Base-by-base conservation (phyloP, 1,140 invertebrate genomes). In the Anoplophora glabripennis region DNA sequence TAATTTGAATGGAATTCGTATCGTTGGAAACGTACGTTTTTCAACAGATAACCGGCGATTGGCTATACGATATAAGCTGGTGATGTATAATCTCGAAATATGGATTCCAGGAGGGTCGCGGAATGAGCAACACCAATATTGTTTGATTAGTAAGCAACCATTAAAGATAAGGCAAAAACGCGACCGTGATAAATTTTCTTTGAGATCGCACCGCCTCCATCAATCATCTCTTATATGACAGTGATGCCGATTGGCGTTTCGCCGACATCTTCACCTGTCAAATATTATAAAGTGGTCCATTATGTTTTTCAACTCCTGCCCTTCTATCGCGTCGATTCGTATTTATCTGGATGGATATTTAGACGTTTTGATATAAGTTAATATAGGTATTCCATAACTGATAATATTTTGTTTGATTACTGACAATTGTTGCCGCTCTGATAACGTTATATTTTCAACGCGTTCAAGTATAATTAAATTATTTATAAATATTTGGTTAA, bases 231-330 rank as follows among this genome's bases (percentile, higher is more conserved):
- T 36, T 21, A 57, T 55, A 35, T 65, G 64, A 65, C 64, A 65
- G 56, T 48, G 45, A 56, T 53, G 33, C 34, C 64, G 52, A 65
- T 65, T 62, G 55, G 56, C 40, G 49, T 58, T 51, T 62, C 57
- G 64, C 64, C 64, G 64, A 65, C 64, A 62, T 65, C 57, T 62
- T 65, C 64, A 65, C 64, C 64, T 63, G 64, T 65, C 42, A 18
- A 44, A 18, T 36, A 8, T 15, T 45, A 42, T 46, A 17, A 33
- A 46, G 35, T 52, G 49, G 38, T 18, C 57, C 48, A 37, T 53
- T 47, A 52, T 21, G 53, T 45, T 45, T 21, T 15, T 8, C n/a
- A 37, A 37, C 36, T 37, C 7, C 36, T 37, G n/a, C 7, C 36
- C 36, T 8, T 37, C n/a, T n/a, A 37, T 37, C 36, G n/a, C 7